A percentile compares a stretch with the other conserved stretches of the same genome.
phyloP scores from a whole-genome alignment of 2,888 invertebrate genomes.

The Xylota sylvarum region DNA sequence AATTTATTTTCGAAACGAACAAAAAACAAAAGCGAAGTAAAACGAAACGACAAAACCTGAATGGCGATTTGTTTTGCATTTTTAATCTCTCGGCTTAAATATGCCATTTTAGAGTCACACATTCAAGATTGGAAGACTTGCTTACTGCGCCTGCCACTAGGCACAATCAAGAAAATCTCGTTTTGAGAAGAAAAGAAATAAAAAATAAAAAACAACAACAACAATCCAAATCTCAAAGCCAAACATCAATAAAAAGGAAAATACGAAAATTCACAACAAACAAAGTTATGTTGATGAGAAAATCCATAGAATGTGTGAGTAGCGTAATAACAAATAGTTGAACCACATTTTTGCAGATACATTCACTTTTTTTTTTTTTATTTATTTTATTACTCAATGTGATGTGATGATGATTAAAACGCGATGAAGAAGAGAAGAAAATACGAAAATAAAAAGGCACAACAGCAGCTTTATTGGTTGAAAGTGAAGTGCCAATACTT shows the following conservation, averaged over 20 bases:
- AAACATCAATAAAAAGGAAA: constrained; percentile 29
- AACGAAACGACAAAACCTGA: constrained; percentile 43
- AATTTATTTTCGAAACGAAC: constrained; percentile 18
- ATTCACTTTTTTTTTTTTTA: constrained; percentile 62
- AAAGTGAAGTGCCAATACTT: constrained; percentile 47
- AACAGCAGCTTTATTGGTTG: constrained; percentile 45
- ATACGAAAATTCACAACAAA: constrained; percentile 44
- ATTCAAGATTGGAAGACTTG: constrained; percentile 38
- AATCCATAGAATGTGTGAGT: constrained; percentile 25
- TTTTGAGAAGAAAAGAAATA: constrained; percentile 29
- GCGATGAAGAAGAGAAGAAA: neutral
- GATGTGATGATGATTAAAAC: neutral
- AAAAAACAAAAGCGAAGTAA: constrained; percentile 4
- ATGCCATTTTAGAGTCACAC: constrained; percentile 54
- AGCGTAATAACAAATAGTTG: constrained; percentile 46
- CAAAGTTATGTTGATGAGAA: constrained; percentile 57
- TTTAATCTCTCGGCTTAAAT: constrained; percentile 47
- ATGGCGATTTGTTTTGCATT: constrained; percentile 50
- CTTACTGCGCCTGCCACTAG: neutral
- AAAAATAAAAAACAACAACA: constrained; percentile 1
- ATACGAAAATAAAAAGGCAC: constrained; percentile 8
- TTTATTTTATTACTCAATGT: constrained; percentile 61
- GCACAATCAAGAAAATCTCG: constrained; percentile 55
- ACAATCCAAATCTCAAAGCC: neutral
- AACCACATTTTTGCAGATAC: constrained; percentile 70